Conservation (phyloP, 1,140 invertebrate species). For the Piezodorus guildinii region DNA sequence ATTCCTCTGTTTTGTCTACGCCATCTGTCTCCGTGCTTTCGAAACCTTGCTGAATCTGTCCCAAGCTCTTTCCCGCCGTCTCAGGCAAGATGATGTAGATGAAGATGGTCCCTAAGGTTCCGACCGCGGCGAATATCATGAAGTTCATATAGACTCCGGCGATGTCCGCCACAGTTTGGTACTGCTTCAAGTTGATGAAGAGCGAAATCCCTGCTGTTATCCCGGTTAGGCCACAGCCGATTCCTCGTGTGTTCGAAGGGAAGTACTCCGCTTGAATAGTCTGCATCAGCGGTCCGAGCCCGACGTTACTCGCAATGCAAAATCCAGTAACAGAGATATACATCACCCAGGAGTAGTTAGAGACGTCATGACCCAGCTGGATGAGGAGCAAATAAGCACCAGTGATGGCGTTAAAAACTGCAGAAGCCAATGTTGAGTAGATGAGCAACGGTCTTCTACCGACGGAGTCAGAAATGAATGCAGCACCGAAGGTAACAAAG, state of each 20-base stretch:
- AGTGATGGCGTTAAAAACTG: conserved; percentile 16
- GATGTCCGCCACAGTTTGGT: conserved; percentile 35
- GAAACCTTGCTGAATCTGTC: conserved; percentile 39
- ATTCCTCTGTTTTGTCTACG: not conserved
- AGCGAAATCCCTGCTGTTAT: conserved; percentile 36
- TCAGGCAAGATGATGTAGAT: conserved; percentile 56
- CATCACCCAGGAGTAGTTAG: conserved; percentile 30
- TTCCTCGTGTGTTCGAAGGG: conserved; percentile 22
- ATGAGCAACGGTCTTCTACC: conserved; percentile 37
- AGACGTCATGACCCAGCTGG: conserved; percentile 7
- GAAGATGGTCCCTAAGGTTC: conserved; percentile 40
- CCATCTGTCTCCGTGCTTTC: conserved; percentile 11
- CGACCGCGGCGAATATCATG: conserved; percentile 43
- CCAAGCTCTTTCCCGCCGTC: conserved; percentile 67
- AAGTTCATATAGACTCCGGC: conserved; percentile 44
- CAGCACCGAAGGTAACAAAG: conserved; percentile 30
- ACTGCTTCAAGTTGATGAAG: conserved; percentile 35
- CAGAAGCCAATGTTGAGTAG: conserved; percentile 29
- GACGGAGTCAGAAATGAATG: conserved; percentile 31
- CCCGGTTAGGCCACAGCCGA: conserved; percentile 18
- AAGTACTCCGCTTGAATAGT: conserved; percentile 29
- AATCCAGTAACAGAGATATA: conserved; percentile 34
- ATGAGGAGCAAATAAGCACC: conserved; percentile 21
- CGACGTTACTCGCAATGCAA: conserved; percentile 34
- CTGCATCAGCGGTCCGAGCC: conserved; percentile 31